A percentile compares a stretch with the other conserved stretches of the same genome.
Evolutionary conservation across 2,113 vertebrate species (phyloP).

Genomic region (Poeciliopsis prolifica): DNA sequence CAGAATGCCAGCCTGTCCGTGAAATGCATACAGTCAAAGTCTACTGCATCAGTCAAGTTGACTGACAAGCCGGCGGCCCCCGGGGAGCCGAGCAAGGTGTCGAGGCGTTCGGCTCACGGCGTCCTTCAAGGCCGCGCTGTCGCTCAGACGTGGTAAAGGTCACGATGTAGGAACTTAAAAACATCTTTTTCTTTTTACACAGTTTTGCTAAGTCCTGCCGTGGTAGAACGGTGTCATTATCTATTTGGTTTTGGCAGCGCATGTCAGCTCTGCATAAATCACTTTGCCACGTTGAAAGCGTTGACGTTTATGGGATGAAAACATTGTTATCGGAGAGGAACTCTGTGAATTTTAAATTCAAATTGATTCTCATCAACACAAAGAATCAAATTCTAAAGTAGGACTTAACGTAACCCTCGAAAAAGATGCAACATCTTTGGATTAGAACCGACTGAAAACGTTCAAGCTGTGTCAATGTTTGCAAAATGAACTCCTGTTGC

Average conservation of each 20-base stretch:
- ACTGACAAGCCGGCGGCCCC: conserved; percentile 35
- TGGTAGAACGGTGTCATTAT: not conserved
- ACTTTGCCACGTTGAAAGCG: not conserved
- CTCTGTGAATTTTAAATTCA: not conserved
- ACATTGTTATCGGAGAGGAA: not conserved
- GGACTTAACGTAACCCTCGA: not conserved
- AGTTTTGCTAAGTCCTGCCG: not conserved
- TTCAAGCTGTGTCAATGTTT: not conserved
- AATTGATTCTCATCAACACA: not conserved
- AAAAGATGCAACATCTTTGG: not conserved
- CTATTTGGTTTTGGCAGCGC: not conserved
- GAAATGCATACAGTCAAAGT: conserved; percentile 31
- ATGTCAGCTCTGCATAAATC: not conserved
- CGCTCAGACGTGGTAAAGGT: conserved; percentile 5
- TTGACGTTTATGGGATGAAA: not conserved
- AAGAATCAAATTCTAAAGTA: not conserved
- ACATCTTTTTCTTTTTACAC: too few species aligned
- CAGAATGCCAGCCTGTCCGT: conserved; percentile 32
- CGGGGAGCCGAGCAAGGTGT: conserved; percentile 4
- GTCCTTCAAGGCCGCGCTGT: conserved; percentile 1
- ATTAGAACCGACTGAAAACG: not conserved
- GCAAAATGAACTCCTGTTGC: not conserved
- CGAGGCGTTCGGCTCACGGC: conserved; percentile 21
- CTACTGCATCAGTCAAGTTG: conserved; percentile 28
- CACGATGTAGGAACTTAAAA: not conserved